Conservation (phyloP, 2,888 invertebrate genomes). For the Leptogaster cylindrica region DNA sequence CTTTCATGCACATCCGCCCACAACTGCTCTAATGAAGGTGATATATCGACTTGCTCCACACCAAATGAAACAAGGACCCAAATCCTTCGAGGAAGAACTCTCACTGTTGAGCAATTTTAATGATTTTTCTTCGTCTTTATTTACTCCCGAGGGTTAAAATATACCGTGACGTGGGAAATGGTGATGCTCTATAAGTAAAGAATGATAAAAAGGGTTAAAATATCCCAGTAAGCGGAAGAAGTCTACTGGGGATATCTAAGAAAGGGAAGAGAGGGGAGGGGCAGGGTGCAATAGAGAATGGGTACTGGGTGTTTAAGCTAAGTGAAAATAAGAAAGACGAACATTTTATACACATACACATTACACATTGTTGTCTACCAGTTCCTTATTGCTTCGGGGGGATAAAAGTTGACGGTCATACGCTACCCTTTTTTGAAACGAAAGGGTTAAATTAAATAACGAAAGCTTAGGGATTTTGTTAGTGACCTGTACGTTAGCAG, state of each 20-base stretch:
- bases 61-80: no score
- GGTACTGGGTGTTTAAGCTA: background rate
- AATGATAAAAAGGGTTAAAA: constrained; percentile 36
- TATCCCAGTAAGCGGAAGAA: background rate
- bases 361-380: no score
- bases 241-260: no score
- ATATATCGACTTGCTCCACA: no score
- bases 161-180: constrained; percentile 12
- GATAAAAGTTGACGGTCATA: constrained; percentile 10
- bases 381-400: no score
- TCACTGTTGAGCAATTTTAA: constrained; percentile 42
- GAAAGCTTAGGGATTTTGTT: no score
- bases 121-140: constrained; percentile 47
- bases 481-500: no score
- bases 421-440: background rate
- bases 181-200: constrained; percentile 1
- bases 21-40: no score
- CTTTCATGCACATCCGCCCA: no score
- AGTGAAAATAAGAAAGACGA: no score
- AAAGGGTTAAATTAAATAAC: background rate
- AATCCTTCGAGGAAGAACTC: constrained; percentile 11
- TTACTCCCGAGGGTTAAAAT: constrained; percentile 38
- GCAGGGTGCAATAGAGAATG: background rate
- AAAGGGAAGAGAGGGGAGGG: no score
- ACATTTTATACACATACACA: constrained; percentile 7